Percentiles rank a stretch among this genome's conserved stretches.
These are phyloP conservation scores for Anoplius nigerrimus DNA, from an alignment of 2,888 invertebrate species.

Conservation along the genomic window DNA sequence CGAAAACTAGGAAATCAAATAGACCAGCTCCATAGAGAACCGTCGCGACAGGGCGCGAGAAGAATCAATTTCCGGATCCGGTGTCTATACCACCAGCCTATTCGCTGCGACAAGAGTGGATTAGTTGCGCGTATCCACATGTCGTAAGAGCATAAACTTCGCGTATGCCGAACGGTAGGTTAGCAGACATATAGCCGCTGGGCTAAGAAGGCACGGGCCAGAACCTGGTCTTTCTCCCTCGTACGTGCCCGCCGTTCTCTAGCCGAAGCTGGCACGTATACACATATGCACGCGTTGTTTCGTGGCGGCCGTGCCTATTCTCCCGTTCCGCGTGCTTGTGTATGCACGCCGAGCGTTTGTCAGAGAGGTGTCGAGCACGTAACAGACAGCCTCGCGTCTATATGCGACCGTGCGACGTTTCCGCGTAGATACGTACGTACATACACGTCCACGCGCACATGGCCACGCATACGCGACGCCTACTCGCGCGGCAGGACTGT, in stretches of 20 bases:
- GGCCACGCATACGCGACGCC: too few relatives aligned
- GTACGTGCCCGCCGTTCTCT: neutral
- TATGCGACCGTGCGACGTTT: too few relatives aligned
- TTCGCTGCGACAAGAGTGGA: too few relatives aligned
- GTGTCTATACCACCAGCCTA: too few relatives aligned
- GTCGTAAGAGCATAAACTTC: conserved; percentile 40
- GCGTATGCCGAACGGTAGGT: neutral
- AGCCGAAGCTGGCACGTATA: neutral
- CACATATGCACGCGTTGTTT: neutral
- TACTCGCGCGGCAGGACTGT: neutral
- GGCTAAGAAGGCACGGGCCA: neutral
- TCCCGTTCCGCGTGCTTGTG: conserved; percentile 2
- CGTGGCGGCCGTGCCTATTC: conserved; percentile 13
- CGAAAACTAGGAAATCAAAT: too few relatives aligned
- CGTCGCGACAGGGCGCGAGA: too few relatives aligned
- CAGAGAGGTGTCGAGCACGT: conserved; percentile 25
- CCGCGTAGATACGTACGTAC: too few relatives aligned
- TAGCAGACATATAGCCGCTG: neutral
- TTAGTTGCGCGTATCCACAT: conserved; percentile 34
- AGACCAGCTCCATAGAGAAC: too few relatives aligned
- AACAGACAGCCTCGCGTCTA: too few relatives aligned
- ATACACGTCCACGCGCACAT: too few relatives aligned
- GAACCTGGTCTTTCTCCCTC: neutral
- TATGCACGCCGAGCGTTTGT: conserved; percentile 34
- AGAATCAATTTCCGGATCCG: too few relatives aligned